Conservation (phyloP, 2,797 vertebrate species). For the Trematomus bernacchii region DNA sequence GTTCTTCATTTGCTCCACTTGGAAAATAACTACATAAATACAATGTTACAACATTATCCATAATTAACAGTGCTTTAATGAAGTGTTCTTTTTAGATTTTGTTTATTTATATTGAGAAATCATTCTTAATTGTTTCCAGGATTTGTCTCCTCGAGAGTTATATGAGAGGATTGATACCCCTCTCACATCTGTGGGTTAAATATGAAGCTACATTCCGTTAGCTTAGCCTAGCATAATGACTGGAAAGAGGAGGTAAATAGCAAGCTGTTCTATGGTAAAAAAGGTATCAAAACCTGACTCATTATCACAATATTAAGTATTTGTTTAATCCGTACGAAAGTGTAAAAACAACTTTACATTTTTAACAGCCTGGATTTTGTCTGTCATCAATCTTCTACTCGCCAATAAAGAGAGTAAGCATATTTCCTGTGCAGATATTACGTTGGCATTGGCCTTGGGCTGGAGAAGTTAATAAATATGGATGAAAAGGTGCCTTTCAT, state of each 20-base stretch:
- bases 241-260: not conserved
- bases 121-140: not conserved
- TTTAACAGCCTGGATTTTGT: not conserved
- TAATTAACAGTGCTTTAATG: too few relatives aligned
- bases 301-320: not conserved
- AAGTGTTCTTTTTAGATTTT: not conserved
- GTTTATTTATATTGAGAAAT: not conserved
- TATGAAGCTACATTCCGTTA: slow-evolving; percentile 1
- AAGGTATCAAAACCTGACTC: not conserved
- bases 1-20: not conserved
- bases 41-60: too few relatives aligned
- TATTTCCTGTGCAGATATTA: not conserved
- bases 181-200: not conserved
- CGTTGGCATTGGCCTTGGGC: not conserved
- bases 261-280: not conserved
- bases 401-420: not conserved
- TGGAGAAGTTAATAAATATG: not conserved
- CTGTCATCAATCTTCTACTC: not conserved
- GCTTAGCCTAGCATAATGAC: slow-evolving; percentile 15
- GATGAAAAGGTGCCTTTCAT: not conserved
- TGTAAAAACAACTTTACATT: not conserved
- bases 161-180: not conserved
- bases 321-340: not conserved
- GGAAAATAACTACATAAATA: not conserved
- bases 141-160: not conserved